Conservation (phyloP, 2,113 vertebrate species). For the Neomonachus schauinslandi region DNA sequence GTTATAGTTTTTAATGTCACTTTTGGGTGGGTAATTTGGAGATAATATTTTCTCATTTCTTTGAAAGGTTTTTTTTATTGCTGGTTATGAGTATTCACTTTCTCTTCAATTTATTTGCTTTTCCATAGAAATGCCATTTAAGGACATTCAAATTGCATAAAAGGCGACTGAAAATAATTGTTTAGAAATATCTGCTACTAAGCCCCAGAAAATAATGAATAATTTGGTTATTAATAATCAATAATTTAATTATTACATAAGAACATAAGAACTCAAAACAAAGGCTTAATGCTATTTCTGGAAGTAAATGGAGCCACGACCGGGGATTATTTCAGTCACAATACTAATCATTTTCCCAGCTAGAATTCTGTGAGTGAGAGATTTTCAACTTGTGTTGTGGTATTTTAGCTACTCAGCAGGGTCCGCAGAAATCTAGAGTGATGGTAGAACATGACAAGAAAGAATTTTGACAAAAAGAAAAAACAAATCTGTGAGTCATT, state of each 20-base stretch:
- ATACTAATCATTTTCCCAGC: background rate
- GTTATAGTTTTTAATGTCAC: background rate
- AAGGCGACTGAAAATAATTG: background rate
- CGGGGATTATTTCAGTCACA: background rate
- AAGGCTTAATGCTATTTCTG: background rate
- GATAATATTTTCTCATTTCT: background rate
- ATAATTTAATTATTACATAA: background rate
- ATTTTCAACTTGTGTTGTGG: background rate
- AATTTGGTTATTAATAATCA: background rate
- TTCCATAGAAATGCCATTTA: conserved; percentile 4
- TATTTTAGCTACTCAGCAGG: background rate
- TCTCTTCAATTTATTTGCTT: background rate
- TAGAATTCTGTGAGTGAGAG: background rate
- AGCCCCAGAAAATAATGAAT: background rate
- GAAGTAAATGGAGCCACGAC: background rate
- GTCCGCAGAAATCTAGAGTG: background rate
- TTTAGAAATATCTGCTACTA: background rate
- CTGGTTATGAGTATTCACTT: background rate
- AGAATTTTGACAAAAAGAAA: background rate
- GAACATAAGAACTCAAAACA: background rate
- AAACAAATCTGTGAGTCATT: background rate
- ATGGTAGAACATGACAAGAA: background rate
- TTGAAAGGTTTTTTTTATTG: background rate
- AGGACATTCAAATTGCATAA: background rate
- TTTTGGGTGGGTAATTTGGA: background rate